Evolutionary conservation across 2,113 vertebrate species (phyloP).

Genomic region (Thymallus thymallus): DNA sequence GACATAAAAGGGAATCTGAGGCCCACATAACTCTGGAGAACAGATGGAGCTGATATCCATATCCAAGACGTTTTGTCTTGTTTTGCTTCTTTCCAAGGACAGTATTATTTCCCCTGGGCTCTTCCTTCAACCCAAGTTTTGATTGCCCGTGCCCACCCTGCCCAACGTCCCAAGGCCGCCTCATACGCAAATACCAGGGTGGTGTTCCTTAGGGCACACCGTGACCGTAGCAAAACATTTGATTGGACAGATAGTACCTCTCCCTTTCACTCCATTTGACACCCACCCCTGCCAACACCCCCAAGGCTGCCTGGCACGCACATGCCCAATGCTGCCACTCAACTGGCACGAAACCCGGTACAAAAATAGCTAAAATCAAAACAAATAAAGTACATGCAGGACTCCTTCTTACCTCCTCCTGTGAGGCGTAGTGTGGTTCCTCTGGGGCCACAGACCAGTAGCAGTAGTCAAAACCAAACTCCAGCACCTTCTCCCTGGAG

Average conservation of each 20-base stretch:
- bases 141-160: slow-evolving; percentile 1
- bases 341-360: background rate
- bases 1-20: slow-evolving; percentile 38
- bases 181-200: background rate
- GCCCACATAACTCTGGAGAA: slow-evolving; percentile 47
- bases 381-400: too few relatives aligned
- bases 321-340: too few relatives aligned
- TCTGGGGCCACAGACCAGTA: slow-evolving; percentile 93
- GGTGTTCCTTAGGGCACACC: background rate
- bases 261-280: too few relatives aligned
- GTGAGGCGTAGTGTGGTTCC: slow-evolving; percentile 86
- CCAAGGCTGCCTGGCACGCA: background rate
- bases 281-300: too few relatives aligned
- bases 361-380: background rate
- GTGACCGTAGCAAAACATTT: background rate
- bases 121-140: background rate
- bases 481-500: slow-evolving; percentile 83
- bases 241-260: background rate
- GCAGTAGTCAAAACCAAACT: slow-evolving; percentile 96
- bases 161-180: background rate
- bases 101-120: slow-evolving; percentile 6
- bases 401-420: slow-evolving; percentile 84
- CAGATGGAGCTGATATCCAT: slow-evolving; percentile 54
- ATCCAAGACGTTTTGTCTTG: slow-evolving; percentile 30
- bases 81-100: slow-evolving; percentile 19